Evolutionary conservation across 2,888 invertebrate genomes (phyloP), one percentile per base, ranked within the genome.

Genomic region (Xestia ashworthii): DNA sequence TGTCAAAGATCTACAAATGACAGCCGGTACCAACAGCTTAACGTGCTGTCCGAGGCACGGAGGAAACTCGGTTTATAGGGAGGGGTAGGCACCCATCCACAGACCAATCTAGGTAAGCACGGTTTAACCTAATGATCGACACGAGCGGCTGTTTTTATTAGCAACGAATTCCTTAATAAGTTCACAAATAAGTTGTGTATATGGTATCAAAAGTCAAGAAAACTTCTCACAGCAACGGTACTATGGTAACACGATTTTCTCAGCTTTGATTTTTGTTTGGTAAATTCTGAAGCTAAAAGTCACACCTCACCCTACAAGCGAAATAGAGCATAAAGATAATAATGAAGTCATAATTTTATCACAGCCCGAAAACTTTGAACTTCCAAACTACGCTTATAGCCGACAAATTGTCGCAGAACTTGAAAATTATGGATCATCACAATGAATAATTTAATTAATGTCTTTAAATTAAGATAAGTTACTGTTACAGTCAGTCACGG

Each of bases 361-460:
- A 60, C 66, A 76, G 48, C 72, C 72, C 74, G 53, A 44, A 78
- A 71, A 80, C 64, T 74, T 48, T 73, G 67, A 82, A 82, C 77
- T 86, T 66, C 46, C 14, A 25, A 81, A 82, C 78, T 84, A 80
- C 71, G 78, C 72, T 79, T 74, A 80, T 73, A 84, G 58, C 69
- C 68, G 78, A 85, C 87, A 84, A 87, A 86, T 87, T 81, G 79
- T 78, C 74, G 22, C 67, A 62, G 16, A 84, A 82, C 82, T 88
- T 75, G 60, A 82, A 82, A 88, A 80, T 85, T 83, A 66, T 67
- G 67, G 69, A 77, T 88, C 80, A 72, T 78, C 80, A 62, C 74
- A 76, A 82, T 82, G 83, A 88, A 88, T 88, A 81, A 87, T 87
- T 82, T 65, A 83, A 85, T 83, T 72, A 83, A 87, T 81, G 81